Conservation (phyloP, 1,140 invertebrate species). For the Lutraria rhynchaena region DNA sequence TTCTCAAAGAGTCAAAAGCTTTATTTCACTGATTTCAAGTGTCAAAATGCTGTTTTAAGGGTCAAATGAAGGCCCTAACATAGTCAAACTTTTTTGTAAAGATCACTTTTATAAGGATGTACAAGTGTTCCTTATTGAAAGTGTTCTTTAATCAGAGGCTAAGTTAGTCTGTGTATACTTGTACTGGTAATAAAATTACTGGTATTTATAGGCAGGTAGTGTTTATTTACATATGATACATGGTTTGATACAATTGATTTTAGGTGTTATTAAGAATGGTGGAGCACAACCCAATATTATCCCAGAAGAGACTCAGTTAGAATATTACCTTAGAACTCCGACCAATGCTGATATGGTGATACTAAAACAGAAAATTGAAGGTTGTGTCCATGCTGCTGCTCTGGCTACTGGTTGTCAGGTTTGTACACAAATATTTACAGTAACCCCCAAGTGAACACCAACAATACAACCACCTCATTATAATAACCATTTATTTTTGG, state of each 20-base stretch:
- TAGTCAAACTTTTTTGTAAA: neutral
- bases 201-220: no score
- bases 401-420: slow-evolving; percentile 78
- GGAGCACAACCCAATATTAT: slow-evolving; percentile 81
- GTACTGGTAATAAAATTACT: no score
- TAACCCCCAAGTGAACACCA: no score
- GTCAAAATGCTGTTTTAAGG: no score
- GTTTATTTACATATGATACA: no score
- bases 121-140: neutral
- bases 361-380: slow-evolving; percentile 71
- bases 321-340: slow-evolving; percentile 76
- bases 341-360: slow-evolving; percentile 70
- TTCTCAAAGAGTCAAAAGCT: no score
- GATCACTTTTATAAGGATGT: neutral
- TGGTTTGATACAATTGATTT: no score
- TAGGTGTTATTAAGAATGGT: slow-evolving; percentile 80
- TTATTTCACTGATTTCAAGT: no score
- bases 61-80: no score
- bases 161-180: neutral
- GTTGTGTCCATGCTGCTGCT: slow-evolving; percentile 79
- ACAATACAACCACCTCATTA: no score
- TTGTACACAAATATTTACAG: no score
- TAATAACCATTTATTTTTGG: no score
- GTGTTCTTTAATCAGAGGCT: neutral
- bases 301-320: slow-evolving; percentile 77